Base-by-base conservation (phyloP, 2,113 vertebrate species). In the Tonatia bakeri region DNA sequence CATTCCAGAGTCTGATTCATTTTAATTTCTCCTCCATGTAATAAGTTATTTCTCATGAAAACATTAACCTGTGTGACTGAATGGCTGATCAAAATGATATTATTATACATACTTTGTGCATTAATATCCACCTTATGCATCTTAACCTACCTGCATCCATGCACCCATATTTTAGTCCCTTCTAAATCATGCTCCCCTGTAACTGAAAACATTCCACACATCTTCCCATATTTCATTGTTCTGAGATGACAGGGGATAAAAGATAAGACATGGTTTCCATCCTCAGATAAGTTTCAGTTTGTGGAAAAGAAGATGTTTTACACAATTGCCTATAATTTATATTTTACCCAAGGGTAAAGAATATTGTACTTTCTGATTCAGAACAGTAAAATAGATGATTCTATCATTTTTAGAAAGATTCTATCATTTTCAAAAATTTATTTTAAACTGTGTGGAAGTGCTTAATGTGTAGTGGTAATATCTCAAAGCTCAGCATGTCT, bases 401-500 rank as follows among this genome's bases (percentile, higher is more conserved):
- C 31, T 83, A 4, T 94, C 90, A 83, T 93, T 87, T 97, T 67
- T 40, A 17, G 47, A 91, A 81, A n/a, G 45, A 61, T 26, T 61
- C 59, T 61, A 28, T 28, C 59, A 61, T 61, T 61, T 52, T 73
- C 77, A 19, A 47, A 83, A 83, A 40, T 8, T 52, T 33, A 91
- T 76, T 91, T 84, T 73, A 67, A 80, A 73, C 38, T 52, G 1
- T 40, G 47, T 80, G 59, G 64, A 26, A 85, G 43, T 75, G 7
- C 19, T 81, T 91, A 72, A 59, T 54, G 52, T 90, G 15, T 43
- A 54, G 4, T 31, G 22, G 36, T 70, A 20, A 12, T 65, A 45
- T 33, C 84, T 47, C 43, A 79, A 61, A 89, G 45, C 15, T 72
- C 45, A 50, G 26, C n/a, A n/a, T 88, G n/a, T 13, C 67, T 94